phyloP scores from a whole-genome alignment of 2,113 vertebrate genomes.

The Paracanthobrama guichenoti region DNA sequence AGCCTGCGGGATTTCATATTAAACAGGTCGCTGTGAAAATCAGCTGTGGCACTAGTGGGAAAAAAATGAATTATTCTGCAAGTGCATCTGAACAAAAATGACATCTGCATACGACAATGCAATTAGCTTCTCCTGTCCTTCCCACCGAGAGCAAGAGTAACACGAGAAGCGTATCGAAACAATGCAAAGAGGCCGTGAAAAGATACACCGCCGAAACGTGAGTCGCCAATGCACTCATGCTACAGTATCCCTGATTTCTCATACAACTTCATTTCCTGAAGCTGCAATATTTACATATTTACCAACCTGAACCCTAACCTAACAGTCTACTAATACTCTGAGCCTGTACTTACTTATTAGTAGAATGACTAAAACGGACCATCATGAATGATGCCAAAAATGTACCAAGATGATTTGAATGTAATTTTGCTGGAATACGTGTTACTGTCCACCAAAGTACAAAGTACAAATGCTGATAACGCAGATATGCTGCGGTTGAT shows the following conservation, averaged over 20 bases:
- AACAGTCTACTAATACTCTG: too few relatives aligned
- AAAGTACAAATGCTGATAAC: not conserved
- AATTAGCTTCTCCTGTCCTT: constrained; percentile 38
- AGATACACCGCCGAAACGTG: not conserved
- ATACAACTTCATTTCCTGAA: not conserved
- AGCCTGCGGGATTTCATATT: constrained; percentile 56
- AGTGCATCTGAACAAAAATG: constrained; percentile 35
- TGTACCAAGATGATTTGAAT: not conserved
- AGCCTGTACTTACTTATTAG: too few relatives aligned
- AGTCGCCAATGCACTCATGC: not conserved
- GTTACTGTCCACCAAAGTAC: not conserved
- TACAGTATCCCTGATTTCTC: constrained; percentile 27
- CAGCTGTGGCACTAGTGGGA: constrained; percentile 30
- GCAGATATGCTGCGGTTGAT: not conserved
- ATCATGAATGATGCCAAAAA: not conserved
- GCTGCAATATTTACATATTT: not conserved
- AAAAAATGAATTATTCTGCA: constrained; percentile 63
- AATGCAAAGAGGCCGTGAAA: not conserved
- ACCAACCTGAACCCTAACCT: too few relatives aligned
- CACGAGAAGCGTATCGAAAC: not conserved
- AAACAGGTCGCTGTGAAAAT: constrained; percentile 64
- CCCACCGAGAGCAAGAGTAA: not conserved
- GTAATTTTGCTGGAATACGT: not conserved
- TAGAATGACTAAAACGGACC: too few relatives aligned
- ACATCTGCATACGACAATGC: constrained; percentile 62